Base-by-base conservation (phyloP, 2,113 vertebrate genomes). In the Xenopus borealis region DNA sequence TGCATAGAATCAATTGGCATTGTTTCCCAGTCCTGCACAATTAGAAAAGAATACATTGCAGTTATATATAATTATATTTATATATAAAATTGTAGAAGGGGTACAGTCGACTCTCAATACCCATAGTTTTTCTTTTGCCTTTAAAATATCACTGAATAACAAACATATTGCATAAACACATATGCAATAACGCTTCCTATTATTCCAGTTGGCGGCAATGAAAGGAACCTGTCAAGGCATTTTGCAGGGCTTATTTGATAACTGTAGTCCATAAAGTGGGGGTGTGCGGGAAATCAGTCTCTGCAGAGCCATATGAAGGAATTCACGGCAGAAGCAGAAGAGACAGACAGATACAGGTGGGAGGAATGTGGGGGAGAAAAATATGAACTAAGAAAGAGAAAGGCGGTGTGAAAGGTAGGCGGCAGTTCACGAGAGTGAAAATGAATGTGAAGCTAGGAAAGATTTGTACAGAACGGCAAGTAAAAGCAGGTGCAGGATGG, bases 301-400 rank as follows among this genome's bases (percentile, higher is more conserved):
- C 16, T 46, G 74, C 45, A 57, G 20, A 70, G 62, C 17, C 1
- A 12, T 69, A 69, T 33, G 46, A 64, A 19, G 27, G 67, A 77
- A 75, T 64, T n/a, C 53, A 77, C 70, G 74, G 53, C 67, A 77
- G 74, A 45, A 69, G 46, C 44, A 76, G 66, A 69, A 76, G 74
- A 77, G 74, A 77, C 74, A 77, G 74, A 77, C 67, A 77, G 74
- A 69, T 77, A 63, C 61, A 70, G 74, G 74, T 77, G 67, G 74
- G 74, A 77, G 66, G 74, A 64, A 77, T 50, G 74, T 77, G 74
- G 74, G 74, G 69, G 74, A 77, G 73, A 77, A 30, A 77, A 70
- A 77, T 57, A 70, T 64, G 66, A 75, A 69, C 57, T 64, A 70
- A 46, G 66, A 70, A 63, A 64, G 50, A 58, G 59, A 70, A 77